Percentiles rank a stretch among this genome's conserved stretches.
These are phyloP conservation scores for Loripinus fragilis DNA, from an alignment of 2,888 invertebrate genomes.

Conservation along the genomic window DNA sequence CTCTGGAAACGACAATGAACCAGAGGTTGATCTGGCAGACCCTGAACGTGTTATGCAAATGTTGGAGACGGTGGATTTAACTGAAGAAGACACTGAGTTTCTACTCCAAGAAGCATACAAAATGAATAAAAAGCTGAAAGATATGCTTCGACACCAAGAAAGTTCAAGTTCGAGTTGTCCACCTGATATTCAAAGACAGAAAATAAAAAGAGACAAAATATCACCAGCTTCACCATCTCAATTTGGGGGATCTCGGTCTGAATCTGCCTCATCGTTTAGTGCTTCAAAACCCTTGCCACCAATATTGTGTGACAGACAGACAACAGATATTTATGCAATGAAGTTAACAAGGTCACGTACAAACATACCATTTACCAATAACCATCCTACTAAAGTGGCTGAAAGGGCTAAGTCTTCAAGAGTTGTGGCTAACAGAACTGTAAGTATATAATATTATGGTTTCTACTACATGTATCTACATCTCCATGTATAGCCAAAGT, in stretches of 20 bases:
- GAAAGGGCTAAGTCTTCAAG: slow-evolving; percentile 42
- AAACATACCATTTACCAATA: slow-evolving; percentile 32
- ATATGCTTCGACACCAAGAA: slow-evolving; percentile 66
- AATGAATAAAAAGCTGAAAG: slow-evolving; percentile 72
- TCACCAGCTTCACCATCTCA: slow-evolving; percentile 27
- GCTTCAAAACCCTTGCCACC: slow-evolving; percentile 45
- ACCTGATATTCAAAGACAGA: slow-evolving; percentile 34
- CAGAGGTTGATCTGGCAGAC: slow-evolving; percentile 61
- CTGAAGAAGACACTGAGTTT: slow-evolving; percentile 75
- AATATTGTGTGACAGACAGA: slow-evolving; percentile 22
- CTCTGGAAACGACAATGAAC: background rate
- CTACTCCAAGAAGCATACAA: slow-evolving; percentile 73
- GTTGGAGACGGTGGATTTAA: slow-evolving; percentile 69
- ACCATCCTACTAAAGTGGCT: background rate
- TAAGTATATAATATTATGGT: background rate
- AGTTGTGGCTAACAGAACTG: background rate
- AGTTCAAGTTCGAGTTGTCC: slow-evolving; percentile 5
- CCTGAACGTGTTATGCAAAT: slow-evolving; percentile 68
- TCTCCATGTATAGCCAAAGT: too few relatives aligned
- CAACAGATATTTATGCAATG: slow-evolving; percentile 48
- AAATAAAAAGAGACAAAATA: slow-evolving; percentile 28
- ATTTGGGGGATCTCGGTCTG: slow-evolving; percentile 23
- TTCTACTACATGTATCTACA: too few relatives aligned
- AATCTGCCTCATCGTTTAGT: slow-evolving; percentile 48
- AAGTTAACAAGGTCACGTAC: slow-evolving; percentile 50